A percentile compares a stretch with the other conserved stretches of the same genome.
Evolutionary conservation across 2,888 invertebrate genomes (phyloP).

Genomic region (Pristionchus mayeri): DNA sequence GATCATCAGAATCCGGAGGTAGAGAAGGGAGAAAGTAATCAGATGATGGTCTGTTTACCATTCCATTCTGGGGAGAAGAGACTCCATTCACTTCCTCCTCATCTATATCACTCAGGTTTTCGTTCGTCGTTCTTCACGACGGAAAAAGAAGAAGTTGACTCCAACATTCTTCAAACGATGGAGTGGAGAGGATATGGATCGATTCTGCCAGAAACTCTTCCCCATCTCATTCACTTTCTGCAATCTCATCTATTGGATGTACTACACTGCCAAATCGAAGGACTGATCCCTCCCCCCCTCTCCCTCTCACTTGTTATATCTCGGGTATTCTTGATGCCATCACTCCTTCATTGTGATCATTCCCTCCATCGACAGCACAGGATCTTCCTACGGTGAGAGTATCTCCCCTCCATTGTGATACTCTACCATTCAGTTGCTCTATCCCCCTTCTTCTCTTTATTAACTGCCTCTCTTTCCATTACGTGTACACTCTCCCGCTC

Average conservation of each 20-base stretch:
- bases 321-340: conserved; percentile 31
- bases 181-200: conserved; percentile 75
- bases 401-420: background rate
- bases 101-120: conserved; percentile 52
- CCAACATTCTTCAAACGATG: conserved; percentile 72
- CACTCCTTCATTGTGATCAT: conserved; percentile 14
- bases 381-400: background rate
- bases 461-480: background rate
- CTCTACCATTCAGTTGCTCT: background rate
- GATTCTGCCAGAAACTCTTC: conserved; percentile 74
- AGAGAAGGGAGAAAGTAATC: conserved; percentile 63
- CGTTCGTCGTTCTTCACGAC: conserved; percentile 60
- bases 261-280: conserved; percentile 70
- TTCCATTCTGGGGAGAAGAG: too few relatives aligned
- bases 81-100: background rate
- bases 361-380: background rate
- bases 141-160: conserved; percentile 62
- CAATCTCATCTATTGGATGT: conserved; percentile 75
- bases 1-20: conserved; percentile 59
- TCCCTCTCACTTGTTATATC: background rate
- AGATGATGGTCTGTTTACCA: conserved; percentile 54
- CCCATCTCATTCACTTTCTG: conserved; percentile 73
- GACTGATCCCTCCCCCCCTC: conserved; percentile 52
- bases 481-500: background rate
- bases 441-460: background rate